Evolutionary conservation across 2,113 vertebrate species (phyloP).

Genomic region (Pungitius pungitius): DNA sequence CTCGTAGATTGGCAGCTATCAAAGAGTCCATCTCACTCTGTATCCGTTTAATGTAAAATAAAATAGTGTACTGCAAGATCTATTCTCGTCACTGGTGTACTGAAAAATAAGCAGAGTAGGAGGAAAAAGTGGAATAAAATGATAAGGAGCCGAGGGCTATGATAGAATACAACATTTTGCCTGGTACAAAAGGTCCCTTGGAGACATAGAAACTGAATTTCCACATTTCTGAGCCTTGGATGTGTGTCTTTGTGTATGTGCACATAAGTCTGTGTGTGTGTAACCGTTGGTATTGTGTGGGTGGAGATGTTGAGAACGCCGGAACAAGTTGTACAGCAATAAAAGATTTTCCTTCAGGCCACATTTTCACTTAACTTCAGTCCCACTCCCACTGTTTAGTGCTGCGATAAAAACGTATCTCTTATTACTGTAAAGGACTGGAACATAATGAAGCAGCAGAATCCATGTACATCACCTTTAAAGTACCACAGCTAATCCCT

Average conservation of each 20-base stretch:
- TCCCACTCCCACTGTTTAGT: constrained; percentile 13
- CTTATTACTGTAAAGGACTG: constrained; percentile 30
- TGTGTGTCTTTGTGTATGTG: constrained; percentile 23
- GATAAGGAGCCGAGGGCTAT: not conserved
- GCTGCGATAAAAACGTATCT: constrained; percentile 19
- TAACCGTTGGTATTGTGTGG: constrained; percentile 37
- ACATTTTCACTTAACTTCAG: constrained; percentile 28
- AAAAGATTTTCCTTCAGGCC: constrained; percentile 50
- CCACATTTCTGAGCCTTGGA: constrained; percentile 18
- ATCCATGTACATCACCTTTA: constrained; percentile 19
- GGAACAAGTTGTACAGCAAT: constrained; percentile 51
- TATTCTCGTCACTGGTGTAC: not conserved
- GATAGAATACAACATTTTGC: constrained; percentile 19
- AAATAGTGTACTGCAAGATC: not conserved
- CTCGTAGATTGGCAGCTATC: constrained; percentile 40
- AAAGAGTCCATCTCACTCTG: constrained; percentile 18
- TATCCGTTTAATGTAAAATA: not conserved
- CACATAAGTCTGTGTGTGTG: constrained; percentile 2
- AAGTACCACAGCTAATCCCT: not conserved
- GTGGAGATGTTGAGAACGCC: constrained; percentile 35
- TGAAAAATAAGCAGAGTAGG: constrained; percentile 3
- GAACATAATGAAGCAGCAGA: constrained; percentile 8
- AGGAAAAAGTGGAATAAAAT: constrained; percentile 15
- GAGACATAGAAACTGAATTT: constrained; percentile 37
- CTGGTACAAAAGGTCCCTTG: constrained; percentile 18